Evolutionary conservation across 2,888 invertebrate genomes (phyloP).

Genomic region (Hypena proboscidalis): DNA sequence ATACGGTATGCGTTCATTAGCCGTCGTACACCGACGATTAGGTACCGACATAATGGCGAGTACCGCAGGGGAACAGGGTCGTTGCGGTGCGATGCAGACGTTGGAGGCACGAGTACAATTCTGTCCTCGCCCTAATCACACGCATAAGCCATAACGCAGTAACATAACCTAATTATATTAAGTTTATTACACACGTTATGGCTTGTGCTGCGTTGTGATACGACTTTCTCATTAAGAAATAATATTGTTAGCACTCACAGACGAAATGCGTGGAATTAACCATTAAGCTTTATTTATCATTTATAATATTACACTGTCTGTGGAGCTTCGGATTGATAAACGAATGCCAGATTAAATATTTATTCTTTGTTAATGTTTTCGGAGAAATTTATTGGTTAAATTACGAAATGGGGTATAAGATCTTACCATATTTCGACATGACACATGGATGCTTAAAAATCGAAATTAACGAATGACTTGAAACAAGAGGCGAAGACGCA

Average conservation of each 20-base stretch:
- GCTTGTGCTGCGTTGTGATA: slow-evolving; percentile 54
- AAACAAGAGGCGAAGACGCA: no score
- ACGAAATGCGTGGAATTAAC: slow-evolving; percentile 24
- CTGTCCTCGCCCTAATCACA: slow-evolving; percentile 13
- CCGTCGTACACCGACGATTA: slow-evolving; percentile 51
- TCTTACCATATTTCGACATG: no score
- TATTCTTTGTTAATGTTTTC: slow-evolving; percentile 5
- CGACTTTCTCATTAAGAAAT: slow-evolving; percentile 52
- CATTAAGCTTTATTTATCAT: slow-evolving; percentile 30
- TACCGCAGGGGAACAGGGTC: slow-evolving; percentile 12
- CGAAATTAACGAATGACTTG: no score
- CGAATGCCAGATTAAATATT: slow-evolving; percentile 4
- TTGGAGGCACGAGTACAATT: neutral
- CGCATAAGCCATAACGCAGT: slow-evolving; percentile 40
- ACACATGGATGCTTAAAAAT: no score
- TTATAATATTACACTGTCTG: slow-evolving; percentile 6
- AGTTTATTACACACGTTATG: slow-evolving; percentile 60
- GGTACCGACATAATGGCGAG: slow-evolving; percentile 33
- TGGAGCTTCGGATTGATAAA: slow-evolving; percentile 8
- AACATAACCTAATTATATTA: slow-evolving; percentile 65
- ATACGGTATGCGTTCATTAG: slow-evolving; percentile 67
- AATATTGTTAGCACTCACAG: slow-evolving; percentile 38
- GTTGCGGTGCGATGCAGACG: slow-evolving; percentile 11
- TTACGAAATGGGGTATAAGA: no score
- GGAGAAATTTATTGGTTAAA: neutral